Percentiles rank a stretch among this genome's conserved stretches.
These are phyloP conservation scores for Mesorhabditis spiculigera DNA, from an alignment of 2,888 invertebrate genomes.

Conservation along the genomic window DNA sequence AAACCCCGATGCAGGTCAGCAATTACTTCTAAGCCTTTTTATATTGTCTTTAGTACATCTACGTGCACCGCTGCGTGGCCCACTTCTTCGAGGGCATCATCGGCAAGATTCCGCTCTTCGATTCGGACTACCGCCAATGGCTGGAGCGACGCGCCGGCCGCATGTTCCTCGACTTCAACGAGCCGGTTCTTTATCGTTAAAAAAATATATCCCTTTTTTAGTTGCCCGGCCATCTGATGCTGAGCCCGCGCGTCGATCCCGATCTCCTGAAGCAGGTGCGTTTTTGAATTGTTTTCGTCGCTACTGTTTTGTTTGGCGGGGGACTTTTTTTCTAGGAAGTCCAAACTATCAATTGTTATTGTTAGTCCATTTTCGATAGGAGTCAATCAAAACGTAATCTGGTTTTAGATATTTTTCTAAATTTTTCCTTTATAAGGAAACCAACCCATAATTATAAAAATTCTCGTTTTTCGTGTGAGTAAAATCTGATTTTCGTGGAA, in stretches of 20 bases:
- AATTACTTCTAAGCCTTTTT: background rate
- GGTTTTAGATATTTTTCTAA: no score
- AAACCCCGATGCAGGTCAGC: slow-evolving; percentile 52
- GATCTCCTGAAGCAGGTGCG: slow-evolving; percentile 47
- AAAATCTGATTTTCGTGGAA: background rate
- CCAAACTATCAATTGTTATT: no score
- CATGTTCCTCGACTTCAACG: slow-evolving; percentile 44
- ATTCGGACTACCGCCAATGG: slow-evolving; percentile 51
- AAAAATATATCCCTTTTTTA: slow-evolving; percentile 16
- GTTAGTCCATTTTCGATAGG: no score
- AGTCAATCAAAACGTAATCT: no score
- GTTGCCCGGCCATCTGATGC: slow-evolving; percentile 60
- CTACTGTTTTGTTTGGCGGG: no score
- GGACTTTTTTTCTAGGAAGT: no score
- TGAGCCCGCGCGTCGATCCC: slow-evolving; percentile 67
- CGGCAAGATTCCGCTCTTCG: slow-evolving; percentile 34
- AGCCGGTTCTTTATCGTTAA: slow-evolving; percentile 14
- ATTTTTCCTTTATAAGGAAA: no score
- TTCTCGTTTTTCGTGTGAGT: background rate
- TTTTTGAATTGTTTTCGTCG: no score
- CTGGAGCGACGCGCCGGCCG: slow-evolving; percentile 45
- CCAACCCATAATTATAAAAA: background rate
- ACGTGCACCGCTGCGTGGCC: slow-evolving; percentile 36
- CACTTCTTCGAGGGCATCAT: slow-evolving; percentile 43
- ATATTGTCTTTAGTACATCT: slow-evolving; percentile 19